phyloP scores from a whole-genome alignment of 2,113 vertebrate genomes.

The Bostrychus sinensis region DNA sequence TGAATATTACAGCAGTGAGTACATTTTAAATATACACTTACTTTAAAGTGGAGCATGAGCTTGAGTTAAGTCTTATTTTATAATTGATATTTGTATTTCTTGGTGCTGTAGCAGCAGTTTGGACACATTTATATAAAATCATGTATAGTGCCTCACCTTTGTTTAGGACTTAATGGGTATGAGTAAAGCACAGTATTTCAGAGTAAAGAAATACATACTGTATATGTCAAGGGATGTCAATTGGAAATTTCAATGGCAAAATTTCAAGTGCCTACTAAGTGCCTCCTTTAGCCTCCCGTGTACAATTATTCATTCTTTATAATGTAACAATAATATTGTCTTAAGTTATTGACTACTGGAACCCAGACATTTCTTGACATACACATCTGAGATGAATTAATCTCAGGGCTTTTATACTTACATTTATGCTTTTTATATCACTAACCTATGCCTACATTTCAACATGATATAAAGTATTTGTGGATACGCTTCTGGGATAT shows the following conservation, averaged over 20 bases:
- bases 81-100: conserved; percentile 19
- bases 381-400: background rate
- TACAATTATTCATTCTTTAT: background rate
- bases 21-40: conserved; percentile 18
- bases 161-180: conserved; percentile 4
- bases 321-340: conserved; percentile 7
- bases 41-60: conserved; percentile 49
- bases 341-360: conserved; percentile 19
- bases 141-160: conserved; percentile 22
- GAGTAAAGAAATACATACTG: background rate
- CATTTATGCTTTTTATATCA: conserved; percentile 1
- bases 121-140: conserved; percentile 23
- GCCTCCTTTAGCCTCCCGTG: background rate
- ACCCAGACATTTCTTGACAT: background rate
- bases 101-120: conserved; percentile 15
- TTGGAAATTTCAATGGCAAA: background rate
- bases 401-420: background rate
- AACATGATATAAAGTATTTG: conserved; percentile 2
- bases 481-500: conserved; percentile 47
- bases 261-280: background rate
- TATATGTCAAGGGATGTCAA: too few species aligned
- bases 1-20: conserved; percentile 16
- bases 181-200: background rate
- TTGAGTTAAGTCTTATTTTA: conserved; percentile 56
- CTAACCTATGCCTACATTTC: conserved; percentile 34